phyloP scores from a whole-genome alignment of 2,113 vertebrate species.

The Pseudolaguvia tuberculata region DNA sequence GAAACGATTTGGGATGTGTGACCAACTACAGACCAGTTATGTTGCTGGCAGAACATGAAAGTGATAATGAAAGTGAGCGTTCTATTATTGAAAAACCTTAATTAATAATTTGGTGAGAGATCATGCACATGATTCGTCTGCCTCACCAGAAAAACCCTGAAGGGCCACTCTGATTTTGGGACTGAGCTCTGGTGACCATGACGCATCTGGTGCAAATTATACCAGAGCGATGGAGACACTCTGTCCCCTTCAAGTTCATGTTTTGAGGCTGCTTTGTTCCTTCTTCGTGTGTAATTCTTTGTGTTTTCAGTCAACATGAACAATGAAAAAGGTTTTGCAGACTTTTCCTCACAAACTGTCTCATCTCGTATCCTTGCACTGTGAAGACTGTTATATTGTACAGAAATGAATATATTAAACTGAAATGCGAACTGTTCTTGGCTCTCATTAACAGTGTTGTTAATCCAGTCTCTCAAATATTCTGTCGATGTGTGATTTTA shows the following conservation, averaged over 20 bases:
- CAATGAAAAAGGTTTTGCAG: slow-evolving; percentile 5
- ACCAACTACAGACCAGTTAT: neutral
- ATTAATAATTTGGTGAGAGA: neutral
- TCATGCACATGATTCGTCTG: neutral
- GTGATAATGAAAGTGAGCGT: neutral
- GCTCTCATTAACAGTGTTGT: neutral
- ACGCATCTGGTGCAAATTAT: slow-evolving; percentile 34
- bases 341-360: neutral
- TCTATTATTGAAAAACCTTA: neutral
- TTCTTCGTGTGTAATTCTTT: slow-evolving; percentile 6
- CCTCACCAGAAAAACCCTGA: slow-evolving; percentile 4
- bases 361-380: neutral
- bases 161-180: slow-evolving; percentile 24
- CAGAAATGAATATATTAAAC: neutral
- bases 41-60: neutral
- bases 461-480: neutral
- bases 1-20: neutral
- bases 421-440: neutral
- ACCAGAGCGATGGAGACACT: slow-evolving; percentile 8
- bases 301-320: neutral
- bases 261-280: slow-evolving; percentile 25
- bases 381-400: neutral
- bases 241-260: slow-evolving; percentile 27
- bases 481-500: neutral
- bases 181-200: slow-evolving; percentile 19